Evolutionary conservation across 2,113 vertebrate species (phyloP).

Genomic region (Machaerirhynchus nigripectus): DNA sequence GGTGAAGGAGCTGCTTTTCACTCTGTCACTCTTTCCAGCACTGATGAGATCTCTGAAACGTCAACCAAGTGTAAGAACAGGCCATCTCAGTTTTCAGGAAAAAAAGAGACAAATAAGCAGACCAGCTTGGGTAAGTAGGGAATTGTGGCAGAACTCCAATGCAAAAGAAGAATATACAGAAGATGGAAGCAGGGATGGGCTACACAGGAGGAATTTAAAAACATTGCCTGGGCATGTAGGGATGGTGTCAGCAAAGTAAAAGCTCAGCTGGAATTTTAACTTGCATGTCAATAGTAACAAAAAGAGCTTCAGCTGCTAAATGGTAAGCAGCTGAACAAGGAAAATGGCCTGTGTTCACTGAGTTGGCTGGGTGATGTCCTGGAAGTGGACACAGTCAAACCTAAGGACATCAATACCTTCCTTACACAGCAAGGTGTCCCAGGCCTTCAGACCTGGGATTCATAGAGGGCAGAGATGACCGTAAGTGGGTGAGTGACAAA

Average conservation of each 20-base stretch:
- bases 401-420: background rate
- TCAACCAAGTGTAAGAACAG: background rate
- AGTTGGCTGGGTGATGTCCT: background rate
- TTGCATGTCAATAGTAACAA: background rate
- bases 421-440: background rate
- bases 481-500: background rate
- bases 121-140: background rate
- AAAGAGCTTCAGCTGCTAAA: background rate
- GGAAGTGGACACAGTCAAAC: background rate
- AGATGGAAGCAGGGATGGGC: background rate
- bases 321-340: background rate
- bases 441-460: background rate
- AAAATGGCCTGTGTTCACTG: background rate
- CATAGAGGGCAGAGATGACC: background rate
- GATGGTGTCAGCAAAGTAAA: background rate
- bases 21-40: background rate
- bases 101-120: background rate
- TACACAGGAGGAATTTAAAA: background rate
- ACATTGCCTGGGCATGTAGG: background rate
- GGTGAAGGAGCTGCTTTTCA: background rate
- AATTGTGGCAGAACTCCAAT: background rate
- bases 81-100: background rate
- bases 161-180: background rate
- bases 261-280: background rate
- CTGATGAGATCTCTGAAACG: background rate